Conservation (phyloP, 2,797 vertebrate genomes). For the Falco rusticolus region DNA sequence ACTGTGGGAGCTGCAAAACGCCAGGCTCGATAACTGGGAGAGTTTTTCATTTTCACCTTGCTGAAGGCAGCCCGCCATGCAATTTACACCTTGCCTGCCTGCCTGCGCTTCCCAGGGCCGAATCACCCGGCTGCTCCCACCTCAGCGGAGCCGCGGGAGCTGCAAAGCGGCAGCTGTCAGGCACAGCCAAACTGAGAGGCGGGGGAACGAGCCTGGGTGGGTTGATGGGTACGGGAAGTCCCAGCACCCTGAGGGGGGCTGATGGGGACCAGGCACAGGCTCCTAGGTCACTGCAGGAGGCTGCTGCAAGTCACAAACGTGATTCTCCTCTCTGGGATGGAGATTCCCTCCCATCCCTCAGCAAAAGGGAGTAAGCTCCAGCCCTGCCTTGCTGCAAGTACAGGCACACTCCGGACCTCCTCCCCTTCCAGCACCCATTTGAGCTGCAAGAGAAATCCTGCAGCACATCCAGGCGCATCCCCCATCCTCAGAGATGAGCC, state of each 20-base stretch:
- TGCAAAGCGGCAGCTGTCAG: not conserved
- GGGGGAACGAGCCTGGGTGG: not conserved
- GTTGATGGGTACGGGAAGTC: not conserved
- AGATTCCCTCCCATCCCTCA: not conserved
- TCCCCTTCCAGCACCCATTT: not conserved
- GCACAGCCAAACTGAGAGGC: not conserved
- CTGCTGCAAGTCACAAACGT: not conserved
- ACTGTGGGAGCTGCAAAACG: not conserved
- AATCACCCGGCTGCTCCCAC: not conserved
- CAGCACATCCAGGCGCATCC: not conserved
- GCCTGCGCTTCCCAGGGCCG: not conserved
- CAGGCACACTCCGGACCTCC: fast-evolving
- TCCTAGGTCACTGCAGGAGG: not conserved
- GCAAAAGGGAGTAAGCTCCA: not conserved
- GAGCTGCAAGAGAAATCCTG: not conserved
- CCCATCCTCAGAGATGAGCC: not conserved
- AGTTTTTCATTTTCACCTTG: constrained; percentile 85
- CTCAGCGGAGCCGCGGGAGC: not conserved
- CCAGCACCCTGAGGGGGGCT: not conserved
- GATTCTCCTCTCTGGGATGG: not conserved
- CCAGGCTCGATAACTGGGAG: not conserved
- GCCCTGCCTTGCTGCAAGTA: fast-evolving
- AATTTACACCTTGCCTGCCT: constrained; percentile 82
- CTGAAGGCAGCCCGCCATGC: constrained; percentile 69
- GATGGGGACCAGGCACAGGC: not conserved